Evolutionary conservation across 2,113 vertebrate genomes (phyloP).

Genomic region (Ginglymostoma cirratum): DNA sequence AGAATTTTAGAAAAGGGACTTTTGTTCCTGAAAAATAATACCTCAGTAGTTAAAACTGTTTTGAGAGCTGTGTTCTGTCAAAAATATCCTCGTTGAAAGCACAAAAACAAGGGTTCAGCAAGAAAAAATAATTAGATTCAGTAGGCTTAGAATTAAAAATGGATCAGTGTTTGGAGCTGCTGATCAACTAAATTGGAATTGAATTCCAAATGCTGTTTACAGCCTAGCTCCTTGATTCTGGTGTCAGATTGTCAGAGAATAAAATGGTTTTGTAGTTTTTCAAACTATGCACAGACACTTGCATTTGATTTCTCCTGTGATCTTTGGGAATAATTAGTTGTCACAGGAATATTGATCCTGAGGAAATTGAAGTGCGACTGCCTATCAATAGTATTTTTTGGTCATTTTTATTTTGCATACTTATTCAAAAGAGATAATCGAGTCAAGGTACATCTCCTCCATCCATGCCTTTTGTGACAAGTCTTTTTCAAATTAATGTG

Average conservation of each 20-base stretch:
- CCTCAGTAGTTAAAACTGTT: neutral
- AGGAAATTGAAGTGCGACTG: neutral
- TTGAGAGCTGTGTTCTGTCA: neutral
- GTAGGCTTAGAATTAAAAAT: constrained; percentile 5
- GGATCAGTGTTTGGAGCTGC: neutral
- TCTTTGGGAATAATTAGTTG: neutral
- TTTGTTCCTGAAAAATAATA: neutral
- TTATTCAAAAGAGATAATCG: neutral
- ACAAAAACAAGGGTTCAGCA: neutral
- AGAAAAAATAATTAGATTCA: neutral
- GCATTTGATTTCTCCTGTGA: neutral
- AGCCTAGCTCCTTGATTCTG: neutral
- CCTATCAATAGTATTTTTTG: neutral
- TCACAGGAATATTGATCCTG: neutral
- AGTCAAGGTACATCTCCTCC: neutral
- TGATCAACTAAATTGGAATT: neutral
- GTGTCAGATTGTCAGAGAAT: neutral
- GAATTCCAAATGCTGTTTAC: neutral
- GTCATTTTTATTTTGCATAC: neutral
- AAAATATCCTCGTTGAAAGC: neutral
- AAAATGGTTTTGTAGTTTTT: constrained; percentile 1
- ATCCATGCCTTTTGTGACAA: neutral
- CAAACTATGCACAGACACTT: neutral
- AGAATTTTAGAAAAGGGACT: neutral
- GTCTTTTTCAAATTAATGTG: neutral